phyloP scores from a whole-genome alignment of 2,797 vertebrate species.

The Phyllotis vaccarum region DNA sequence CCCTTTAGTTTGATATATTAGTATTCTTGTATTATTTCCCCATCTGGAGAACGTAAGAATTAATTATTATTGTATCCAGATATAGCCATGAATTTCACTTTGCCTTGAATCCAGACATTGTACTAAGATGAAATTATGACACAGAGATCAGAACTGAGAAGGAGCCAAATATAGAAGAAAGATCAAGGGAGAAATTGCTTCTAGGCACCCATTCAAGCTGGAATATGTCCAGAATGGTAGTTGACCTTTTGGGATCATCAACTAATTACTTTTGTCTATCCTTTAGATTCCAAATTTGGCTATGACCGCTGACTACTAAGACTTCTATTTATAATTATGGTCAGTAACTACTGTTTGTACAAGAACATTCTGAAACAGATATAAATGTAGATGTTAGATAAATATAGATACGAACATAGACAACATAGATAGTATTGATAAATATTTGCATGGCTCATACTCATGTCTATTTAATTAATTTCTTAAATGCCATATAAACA shows the following conservation, averaged over 20 bases:
- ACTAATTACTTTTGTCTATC: constrained; percentile 24
- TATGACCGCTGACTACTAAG: constrained; percentile 8
- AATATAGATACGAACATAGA: not conserved
- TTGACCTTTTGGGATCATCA: not conserved
- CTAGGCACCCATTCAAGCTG: constrained; percentile 32
- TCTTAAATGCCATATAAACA: not conserved
- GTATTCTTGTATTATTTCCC: not conserved
- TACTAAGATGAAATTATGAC: constrained; percentile 4
- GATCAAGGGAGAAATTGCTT: constrained; percentile 16
- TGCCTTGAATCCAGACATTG: not conserved
- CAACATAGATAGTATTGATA: not conserved
- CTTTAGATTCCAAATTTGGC: constrained; percentile 46
- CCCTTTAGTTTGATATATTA: not conserved
- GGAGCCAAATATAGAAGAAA: not conserved
- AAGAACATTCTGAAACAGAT: not conserved
- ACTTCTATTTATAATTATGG: constrained; percentile 22
- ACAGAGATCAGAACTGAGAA: not conserved
- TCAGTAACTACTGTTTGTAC: not conserved
- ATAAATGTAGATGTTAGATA: not conserved
- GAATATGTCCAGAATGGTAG: constrained; percentile 11
- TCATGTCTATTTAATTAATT: constrained; percentile 18
- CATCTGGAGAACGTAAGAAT: constrained; percentile 20
- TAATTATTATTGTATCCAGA: not conserved
- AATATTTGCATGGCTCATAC: not conserved
- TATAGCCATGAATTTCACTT: not conserved